Base-by-base conservation (phyloP, 1,140 invertebrate species). In the Fopius arisanus region DNA sequence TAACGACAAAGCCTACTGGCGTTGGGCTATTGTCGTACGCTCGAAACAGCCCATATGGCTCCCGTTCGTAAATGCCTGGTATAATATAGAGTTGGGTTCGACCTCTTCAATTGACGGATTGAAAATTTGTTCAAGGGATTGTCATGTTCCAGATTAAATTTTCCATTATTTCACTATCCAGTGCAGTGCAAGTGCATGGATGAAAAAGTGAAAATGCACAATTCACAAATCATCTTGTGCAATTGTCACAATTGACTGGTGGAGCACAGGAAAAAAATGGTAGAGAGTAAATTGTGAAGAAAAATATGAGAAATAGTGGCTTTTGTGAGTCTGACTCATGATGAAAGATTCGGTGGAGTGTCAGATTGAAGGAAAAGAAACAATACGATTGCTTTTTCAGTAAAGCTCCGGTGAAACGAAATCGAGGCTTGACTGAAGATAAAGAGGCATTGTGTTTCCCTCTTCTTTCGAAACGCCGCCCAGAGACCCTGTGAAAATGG, bases 1-100 rank as follows among this genome's bases (percentile, higher is more conserved):
- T 85, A 84, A 82, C 78, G 80, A 82, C 79, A 82, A 81, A 82
- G 77, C 80, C 72, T 76, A 74, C 72, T 70, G 75, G 75, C 71
- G 74, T 31, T 31, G 33, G 51, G 54, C 76, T 70, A 83, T 82
- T 83, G 80, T 82, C 73, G 67, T 70, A 70, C 72, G 41, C 59
- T 51, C 43, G 19, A 29, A 65, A 19, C 10, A 33, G 62, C 26
- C 16, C 16, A 40, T 67, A 12, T 76, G 7, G 3, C 33, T 12
- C 1, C 33, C 33, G 12, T 37, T 10, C 7, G 33, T 37, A 37
- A 37, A 37, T 37, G 33, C 9, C 33, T 12, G 12, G 33, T 37
- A 10, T 3, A 37, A 37, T 37, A 12, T 37, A 37, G 9, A 37
- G 33, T 37, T 37, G 9, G 33, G 7, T 37, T 7, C 33, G 9